Base-by-base conservation (phyloP, 2,888 invertebrate species). In the Leucophenga maculata region DNA sequence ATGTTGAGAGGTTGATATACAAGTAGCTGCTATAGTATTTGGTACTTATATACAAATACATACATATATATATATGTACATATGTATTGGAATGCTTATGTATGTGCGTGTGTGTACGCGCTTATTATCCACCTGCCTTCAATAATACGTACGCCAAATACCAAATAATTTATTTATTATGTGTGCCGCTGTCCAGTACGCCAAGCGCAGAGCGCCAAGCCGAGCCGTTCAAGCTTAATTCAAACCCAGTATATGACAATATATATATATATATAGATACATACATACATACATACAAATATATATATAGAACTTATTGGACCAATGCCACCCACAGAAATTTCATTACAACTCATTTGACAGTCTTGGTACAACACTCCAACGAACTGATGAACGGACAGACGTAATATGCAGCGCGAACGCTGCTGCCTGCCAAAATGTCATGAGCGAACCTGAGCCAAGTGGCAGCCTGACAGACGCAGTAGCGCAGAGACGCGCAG, bases 331-430 rank as follows among this genome's bases (percentile, higher is more conserved):
- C 82, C 79, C 83, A 78, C 74, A 80, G 84, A 84, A 82, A 82
- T 82, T 82, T 83, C 81, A 83, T 82, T 82, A 84, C 84, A 84
- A 82, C 84, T 84, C 84, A 84, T 81, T 81, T 81, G 81, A 84
- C 81, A 81, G 84, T 80, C 80, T 80, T 80, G 80, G 80, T 84
- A 83, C 84, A 84, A 78, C n/a, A 13, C 60, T 16, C 11, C 59
- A 32, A 16, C 39, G 39, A 39, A 6, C 39, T 3, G 11, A 39
- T 1, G 39, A 9, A 39, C 39, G 39, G 39, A 39, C 39, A 39
- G 1, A 39, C 31, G 31, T 48, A 64, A 64, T 64, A 64, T n/a
- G 46, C 46, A n/a, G 18, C 22, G 22, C 48, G 48, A 22, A 59
- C 59, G 59, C n/a, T 18, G 32, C n/a, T 32, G 59, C 26, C 59